phyloP scores from a whole-genome alignment of 1,140 invertebrate species.

The Rhyzopertha dominica region DNA sequence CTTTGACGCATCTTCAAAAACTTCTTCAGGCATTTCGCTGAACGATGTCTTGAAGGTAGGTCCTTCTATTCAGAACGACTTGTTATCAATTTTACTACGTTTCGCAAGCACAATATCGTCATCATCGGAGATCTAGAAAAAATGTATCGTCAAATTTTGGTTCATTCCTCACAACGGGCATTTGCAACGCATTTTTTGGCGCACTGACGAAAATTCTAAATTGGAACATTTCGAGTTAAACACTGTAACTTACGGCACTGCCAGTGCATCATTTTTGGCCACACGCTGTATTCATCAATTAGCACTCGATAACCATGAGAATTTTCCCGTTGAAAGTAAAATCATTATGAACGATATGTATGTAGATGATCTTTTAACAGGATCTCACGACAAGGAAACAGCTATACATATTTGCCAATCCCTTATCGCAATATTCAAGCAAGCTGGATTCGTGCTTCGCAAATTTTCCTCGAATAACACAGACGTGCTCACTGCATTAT shows the following conservation, averaged over 20 bases:
- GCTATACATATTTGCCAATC: no score
- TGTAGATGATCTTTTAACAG: conserved; percentile 35
- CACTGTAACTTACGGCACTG: conserved; percentile 43
- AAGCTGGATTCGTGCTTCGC: no score
- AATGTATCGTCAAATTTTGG: conserved; percentile 44
- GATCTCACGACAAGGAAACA: conserved; percentile 1
- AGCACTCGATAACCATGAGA: conserved; percentile 10
- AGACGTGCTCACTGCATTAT: no score
- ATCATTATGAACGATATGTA: conserved; percentile 32
- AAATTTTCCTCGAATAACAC: no score
- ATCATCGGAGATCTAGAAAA: conserved; percentile 42
- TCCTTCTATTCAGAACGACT: conserved; percentile 35
- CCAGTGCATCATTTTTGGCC: conserved; percentile 34
- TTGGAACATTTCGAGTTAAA: conserved; percentile 34
- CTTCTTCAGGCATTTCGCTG: conserved; percentile 27
- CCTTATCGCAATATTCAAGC: no score
- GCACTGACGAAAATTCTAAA: conserved; percentile 20
- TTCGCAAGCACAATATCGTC: conserved; percentile 34
- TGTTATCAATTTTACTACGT: conserved; percentile 29
- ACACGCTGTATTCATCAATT: conserved; percentile 25
- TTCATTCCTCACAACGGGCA: conserved; percentile 30
- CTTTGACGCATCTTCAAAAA: conserved; percentile 19
- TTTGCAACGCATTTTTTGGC: conserved; percentile 44
- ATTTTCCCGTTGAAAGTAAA: conserved; percentile 21
- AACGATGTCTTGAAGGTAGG: conserved; percentile 30